These are phyloP conservation scores for Lagodon rhomboides DNA, from an alignment of 2,797 vertebrate species.

Conservation along the genomic window DNA sequence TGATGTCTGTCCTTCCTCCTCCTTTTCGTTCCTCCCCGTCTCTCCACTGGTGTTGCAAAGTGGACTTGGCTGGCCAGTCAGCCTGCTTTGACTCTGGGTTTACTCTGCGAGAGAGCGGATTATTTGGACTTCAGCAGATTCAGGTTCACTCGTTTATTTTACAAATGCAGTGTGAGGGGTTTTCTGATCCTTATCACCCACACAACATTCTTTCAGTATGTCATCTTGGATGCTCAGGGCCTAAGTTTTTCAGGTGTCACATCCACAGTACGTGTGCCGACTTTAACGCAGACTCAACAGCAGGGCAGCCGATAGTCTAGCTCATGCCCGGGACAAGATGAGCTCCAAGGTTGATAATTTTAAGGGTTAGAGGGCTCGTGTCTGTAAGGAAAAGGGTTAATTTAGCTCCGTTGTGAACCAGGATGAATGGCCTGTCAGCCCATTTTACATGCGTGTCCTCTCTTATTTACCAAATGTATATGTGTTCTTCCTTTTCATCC, in stretches of 20 bases:
- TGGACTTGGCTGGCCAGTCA: slow-evolving; percentile 56
- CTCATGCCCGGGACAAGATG: too few relatives aligned
- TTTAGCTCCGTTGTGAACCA: slow-evolving; percentile 39
- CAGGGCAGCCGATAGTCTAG: slow-evolving; percentile 16
- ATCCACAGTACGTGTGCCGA: slow-evolving; percentile 62
- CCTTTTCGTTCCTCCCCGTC: slow-evolving; percentile 33
- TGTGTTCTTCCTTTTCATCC: slow-evolving; percentile 69
- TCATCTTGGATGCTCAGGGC: slow-evolving; percentile 84
- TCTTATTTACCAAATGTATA: slow-evolving; percentile 66
- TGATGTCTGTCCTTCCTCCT: slow-evolving; percentile 81
- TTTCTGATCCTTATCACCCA: slow-evolving; percentile 29
- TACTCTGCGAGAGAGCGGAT: slow-evolving; percentile 57
- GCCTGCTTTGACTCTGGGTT: slow-evolving; percentile 64
- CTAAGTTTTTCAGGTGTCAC: slow-evolving; percentile 83
- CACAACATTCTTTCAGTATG: slow-evolving; percentile 46
- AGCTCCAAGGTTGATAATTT: too few relatives aligned
- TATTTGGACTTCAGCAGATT: slow-evolving; percentile 60
- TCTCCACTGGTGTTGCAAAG: slow-evolving; percentile 63
- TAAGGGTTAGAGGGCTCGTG: neutral
- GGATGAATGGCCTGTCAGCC: slow-evolving; percentile 43
- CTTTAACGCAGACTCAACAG: slow-evolving; percentile 49
- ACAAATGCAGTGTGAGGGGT: slow-evolving; percentile 51
- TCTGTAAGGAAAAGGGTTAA: slow-evolving; percentile 51
- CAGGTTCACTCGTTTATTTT: slow-evolving; percentile 67
- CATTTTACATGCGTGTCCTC: slow-evolving; percentile 38